phyloP scores from a whole-genome alignment of 2,888 invertebrate species.

The Scaptomyza cyrtandrae region DNA sequence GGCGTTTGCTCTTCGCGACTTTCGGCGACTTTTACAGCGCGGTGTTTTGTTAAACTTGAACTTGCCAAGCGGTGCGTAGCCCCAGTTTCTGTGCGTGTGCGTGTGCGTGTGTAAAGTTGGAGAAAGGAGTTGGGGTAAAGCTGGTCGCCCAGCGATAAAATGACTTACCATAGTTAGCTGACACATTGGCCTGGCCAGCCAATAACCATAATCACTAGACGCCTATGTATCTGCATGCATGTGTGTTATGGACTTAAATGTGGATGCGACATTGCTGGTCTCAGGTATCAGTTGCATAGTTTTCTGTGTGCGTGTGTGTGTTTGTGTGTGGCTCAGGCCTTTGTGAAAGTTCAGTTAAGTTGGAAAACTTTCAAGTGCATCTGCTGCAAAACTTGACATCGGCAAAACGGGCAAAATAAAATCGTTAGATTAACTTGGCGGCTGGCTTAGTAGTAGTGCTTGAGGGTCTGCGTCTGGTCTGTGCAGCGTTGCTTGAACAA shows the following conservation, averaged over 20 bases:
- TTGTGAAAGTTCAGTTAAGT: constrained; percentile 59
- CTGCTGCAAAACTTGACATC: constrained; percentile 56
- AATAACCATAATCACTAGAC: neutral
- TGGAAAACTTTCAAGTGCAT: constrained; percentile 75
- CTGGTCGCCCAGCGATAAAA: neutral
- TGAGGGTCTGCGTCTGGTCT: neutral
- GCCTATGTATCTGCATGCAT: constrained; percentile 15
- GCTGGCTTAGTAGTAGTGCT: constrained; percentile 12
- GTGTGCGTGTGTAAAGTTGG: constrained; percentile 17
- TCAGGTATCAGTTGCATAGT: constrained; percentile 53
- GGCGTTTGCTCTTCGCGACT: constrained; percentile 39
- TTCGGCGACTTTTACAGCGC: constrained; percentile 46
- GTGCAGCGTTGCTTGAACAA: constrained; percentile 7
- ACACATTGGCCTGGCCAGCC: constrained; percentile 39
- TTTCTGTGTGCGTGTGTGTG: constrained; percentile 4
- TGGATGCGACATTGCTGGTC: constrained; percentile 20
- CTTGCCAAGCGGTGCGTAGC: constrained; percentile 71
- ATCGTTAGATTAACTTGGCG: constrained; percentile 53
- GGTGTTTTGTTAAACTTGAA: constrained; percentile 69
- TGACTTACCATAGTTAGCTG: constrained; percentile 32
- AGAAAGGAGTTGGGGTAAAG: constrained; percentile 2
- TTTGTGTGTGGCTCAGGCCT: constrained; percentile 8
- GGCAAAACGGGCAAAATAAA: constrained; percentile 36
- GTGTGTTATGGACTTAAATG: constrained; percentile 6
- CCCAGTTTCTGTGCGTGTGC: constrained; percentile 15